Conservation (phyloP, 2,888 invertebrate genomes). For the Isotomurus palustris region DNA sequence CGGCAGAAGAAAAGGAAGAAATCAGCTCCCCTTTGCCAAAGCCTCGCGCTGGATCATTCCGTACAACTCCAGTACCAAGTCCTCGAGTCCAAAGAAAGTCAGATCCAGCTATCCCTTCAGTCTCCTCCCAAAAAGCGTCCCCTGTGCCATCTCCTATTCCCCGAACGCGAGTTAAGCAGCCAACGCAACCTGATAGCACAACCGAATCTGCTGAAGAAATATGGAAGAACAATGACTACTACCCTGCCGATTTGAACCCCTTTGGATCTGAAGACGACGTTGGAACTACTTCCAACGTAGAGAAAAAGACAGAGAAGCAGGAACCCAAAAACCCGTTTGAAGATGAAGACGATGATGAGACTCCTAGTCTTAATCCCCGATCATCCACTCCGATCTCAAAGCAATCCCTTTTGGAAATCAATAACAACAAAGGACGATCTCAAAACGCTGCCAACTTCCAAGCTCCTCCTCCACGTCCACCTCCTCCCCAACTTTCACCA, state of each 20-base stretch:
- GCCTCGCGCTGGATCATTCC: too few relatives aligned
- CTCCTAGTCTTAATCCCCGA: slow-evolving; percentile 19
- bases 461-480: slow-evolving; percentile 11
- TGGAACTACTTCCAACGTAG: background rate
- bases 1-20: too few relatives aligned
- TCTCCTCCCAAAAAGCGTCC: slow-evolving; percentile 8
- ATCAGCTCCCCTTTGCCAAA: too few relatives aligned
- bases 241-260: slow-evolving; percentile 78
- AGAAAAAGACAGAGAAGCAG: background rate
- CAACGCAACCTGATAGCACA: background rate
- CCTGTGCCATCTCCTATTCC: slow-evolving; percentile 21
- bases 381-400: background rate
- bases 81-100: slow-evolving; percentile 17
- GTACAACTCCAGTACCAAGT: slow-evolving; percentile 10
- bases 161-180: background rate
- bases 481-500: slow-evolving; percentile 21
- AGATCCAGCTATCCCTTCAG: slow-evolving; percentile 22
- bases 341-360: slow-evolving; percentile 39
- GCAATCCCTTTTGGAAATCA: slow-evolving; percentile 22
- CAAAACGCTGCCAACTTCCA: slow-evolving; percentile 1
- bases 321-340: slow-evolving; percentile 38
- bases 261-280: slow-evolving; percentile 65
- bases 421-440: slow-evolving; percentile 14
- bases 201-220: slow-evolving; percentile 4
- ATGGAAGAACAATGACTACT: slow-evolving; percentile 50